Evolutionary conservation across 2,888 invertebrate genomes (phyloP).

Genomic region (Sinohyriopsis cumingii): DNA sequence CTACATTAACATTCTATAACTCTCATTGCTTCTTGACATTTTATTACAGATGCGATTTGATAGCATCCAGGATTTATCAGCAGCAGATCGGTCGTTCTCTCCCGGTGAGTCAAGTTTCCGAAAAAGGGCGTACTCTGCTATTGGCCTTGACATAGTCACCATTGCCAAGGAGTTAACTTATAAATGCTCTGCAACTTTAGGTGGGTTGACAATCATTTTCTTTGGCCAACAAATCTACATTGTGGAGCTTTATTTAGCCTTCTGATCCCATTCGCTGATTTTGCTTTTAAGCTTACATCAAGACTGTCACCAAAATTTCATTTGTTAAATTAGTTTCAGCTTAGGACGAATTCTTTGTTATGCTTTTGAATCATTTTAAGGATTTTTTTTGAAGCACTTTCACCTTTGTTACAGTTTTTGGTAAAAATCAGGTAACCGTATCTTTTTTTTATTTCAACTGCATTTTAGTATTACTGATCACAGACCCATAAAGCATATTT

Average conservation of each 20-base stretch:
- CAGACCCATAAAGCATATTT: neutral
- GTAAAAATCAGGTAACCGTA: neutral
- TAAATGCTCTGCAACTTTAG: conserved; percentile 37
- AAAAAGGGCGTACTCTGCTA: conserved; percentile 39
- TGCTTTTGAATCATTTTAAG: no score
- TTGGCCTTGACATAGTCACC: conserved; percentile 32
- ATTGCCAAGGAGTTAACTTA: conserved; percentile 43
- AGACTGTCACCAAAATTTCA: neutral
- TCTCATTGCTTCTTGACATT: neutral
- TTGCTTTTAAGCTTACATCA: conserved; percentile 1
- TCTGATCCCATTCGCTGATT: neutral
- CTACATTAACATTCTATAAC: neutral
- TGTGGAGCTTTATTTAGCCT: no score
- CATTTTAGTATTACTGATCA: neutral
- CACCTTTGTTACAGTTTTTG: neutral
- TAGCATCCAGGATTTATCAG: conserved; percentile 65
- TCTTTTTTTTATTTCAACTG: neutral
- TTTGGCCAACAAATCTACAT: no score
- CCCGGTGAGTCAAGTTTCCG: conserved; percentile 51
- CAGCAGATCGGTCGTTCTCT: conserved; percentile 33
- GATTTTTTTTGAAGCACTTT: no score
- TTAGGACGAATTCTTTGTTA: neutral
- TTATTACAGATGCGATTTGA: conserved; percentile 66
- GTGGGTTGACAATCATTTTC: conserved; percentile 32
- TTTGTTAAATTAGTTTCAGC: neutral